A percentile compares a stretch with the other conserved stretches of the same genome.
phyloP scores from a whole-genome alignment of 2,888 invertebrate species.

The Ptilodon capucinus region DNA sequence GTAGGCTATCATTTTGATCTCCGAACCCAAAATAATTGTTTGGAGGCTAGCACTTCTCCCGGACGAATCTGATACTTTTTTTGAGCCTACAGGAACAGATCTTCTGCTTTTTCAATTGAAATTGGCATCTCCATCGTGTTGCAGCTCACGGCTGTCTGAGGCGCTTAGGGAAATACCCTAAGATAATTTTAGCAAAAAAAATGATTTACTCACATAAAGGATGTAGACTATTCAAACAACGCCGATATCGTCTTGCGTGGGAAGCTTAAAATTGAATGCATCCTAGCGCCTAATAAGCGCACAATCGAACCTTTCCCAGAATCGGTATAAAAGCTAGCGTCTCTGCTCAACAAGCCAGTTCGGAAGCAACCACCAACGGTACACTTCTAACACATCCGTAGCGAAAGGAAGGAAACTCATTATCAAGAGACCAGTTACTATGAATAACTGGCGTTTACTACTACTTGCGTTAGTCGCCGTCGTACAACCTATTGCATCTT shows the following conservation, averaged over 20 bases:
- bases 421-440: conserved; percentile 65
- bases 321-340: conserved; percentile 59
- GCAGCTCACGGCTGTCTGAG: no score
- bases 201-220: conserved; percentile 7
- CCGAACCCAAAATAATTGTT: no score
- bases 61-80: no score
- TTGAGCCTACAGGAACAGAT: no score
- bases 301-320: conserved; percentile 44
- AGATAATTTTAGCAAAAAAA: no score
- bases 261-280: conserved; percentile 74
- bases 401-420: conserved; percentile 40
- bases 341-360: conserved; percentile 50
- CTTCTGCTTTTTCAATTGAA: no score
- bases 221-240: conserved; percentile 18
- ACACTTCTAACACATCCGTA: conserved; percentile 49
- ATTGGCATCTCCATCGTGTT: no score
- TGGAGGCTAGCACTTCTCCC: no score
- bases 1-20: no score
- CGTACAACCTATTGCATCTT: conserved; percentile 62
- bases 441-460: conserved; percentile 77
- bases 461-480: conserved; percentile 69
- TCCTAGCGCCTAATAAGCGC: conserved; percentile 73
- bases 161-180: no score
- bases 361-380: conserved; percentile 59
- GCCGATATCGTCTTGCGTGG: conserved; percentile 42